phyloP scores from a whole-genome alignment of 2,113 vertebrate genomes.

The Labeo catla region DNA sequence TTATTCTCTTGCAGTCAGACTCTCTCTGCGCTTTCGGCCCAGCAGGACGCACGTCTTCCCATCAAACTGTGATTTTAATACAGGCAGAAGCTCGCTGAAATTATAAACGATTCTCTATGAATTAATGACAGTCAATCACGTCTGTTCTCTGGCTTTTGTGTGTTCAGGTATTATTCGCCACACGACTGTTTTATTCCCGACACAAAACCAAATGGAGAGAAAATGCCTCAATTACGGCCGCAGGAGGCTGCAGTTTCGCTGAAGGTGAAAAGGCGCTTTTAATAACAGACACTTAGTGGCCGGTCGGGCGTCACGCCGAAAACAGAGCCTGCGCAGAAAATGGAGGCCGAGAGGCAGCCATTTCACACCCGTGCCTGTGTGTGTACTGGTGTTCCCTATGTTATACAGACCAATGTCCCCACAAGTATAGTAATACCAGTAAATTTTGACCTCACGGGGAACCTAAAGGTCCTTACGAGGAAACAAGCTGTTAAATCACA shows the following conservation, averaged over 20 bases:
- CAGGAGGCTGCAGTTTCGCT: neutral
- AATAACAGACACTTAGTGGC: neutral
- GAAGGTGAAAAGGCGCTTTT: neutral
- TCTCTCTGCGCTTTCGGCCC: neutral
- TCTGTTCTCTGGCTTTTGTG: neutral
- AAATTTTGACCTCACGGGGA: neutral
- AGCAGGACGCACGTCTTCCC: neutral
- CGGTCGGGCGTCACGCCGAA: neutral
- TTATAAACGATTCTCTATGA: constrained; percentile 3
- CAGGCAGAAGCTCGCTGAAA: neutral
- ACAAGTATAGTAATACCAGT: too few species aligned
- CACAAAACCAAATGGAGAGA: constrained; percentile 4
- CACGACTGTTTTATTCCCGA: neutral
- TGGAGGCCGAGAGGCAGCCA: neutral
- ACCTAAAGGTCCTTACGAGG: neutral
- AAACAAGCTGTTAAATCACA: neutral
- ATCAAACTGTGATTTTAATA: constrained; percentile 23
- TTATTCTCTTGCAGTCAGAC: neutral
- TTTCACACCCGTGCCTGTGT: neutral
- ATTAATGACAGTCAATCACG: constrained; percentile 9
- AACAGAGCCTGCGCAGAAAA: neutral
- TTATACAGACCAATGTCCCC: too few species aligned
- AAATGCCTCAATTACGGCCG: neutral
- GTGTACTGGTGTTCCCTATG: neutral
- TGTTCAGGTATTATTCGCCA: neutral